Conservation (phyloP, 1,140 invertebrate genomes). For the Aphaenogaster rudis region DNA sequence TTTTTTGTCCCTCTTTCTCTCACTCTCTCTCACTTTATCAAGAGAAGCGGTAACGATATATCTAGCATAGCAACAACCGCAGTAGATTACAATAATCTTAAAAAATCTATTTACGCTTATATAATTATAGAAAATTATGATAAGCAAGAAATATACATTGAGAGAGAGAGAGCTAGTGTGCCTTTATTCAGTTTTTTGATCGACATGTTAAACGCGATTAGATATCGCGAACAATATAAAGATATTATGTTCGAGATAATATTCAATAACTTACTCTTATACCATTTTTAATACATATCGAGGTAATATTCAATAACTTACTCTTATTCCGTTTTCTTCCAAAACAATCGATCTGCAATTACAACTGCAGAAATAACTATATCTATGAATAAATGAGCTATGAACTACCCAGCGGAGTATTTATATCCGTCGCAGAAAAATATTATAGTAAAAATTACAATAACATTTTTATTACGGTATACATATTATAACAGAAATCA, state of each 20-base stretch:
- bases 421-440: not conserved
- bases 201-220: not conserved
- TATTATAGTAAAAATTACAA: conserved; percentile 5
- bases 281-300: not conserved
- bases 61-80: not conserved
- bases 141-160: not conserved
- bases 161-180: too few relatives aligned
- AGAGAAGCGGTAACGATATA: not conserved
- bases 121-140: not conserved
- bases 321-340: not conserved
- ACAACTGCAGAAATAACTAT: conserved; percentile 5
- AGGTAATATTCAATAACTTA: too few relatives aligned
- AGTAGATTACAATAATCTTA: not conserved
- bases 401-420: not conserved
- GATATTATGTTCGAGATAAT: not conserved
- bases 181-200: not conserved
- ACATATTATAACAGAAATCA: not conserved
- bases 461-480: not conserved
- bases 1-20: not conserved
- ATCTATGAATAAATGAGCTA: conserved; percentile 12
- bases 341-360: conserved; percentile 1
- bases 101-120: not conserved
- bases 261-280: not conserved
- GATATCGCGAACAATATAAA: not conserved
- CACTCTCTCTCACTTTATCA: not conserved